These are phyloP conservation scores for Drosophila melanica DNA, from an alignment of 1,140 invertebrate genomes.

Conservation along the genomic window DNA sequence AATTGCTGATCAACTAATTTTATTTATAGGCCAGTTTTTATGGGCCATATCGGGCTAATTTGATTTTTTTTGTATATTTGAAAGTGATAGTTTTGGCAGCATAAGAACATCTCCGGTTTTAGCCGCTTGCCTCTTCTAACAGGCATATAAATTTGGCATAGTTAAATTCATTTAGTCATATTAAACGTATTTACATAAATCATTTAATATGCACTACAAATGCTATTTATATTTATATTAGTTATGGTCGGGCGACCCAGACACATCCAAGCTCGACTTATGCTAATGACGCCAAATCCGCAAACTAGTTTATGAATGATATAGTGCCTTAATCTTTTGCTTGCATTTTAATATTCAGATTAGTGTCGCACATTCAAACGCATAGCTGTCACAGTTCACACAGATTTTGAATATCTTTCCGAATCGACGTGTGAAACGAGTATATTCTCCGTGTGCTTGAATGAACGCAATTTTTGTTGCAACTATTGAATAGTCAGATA, in stretches of 20 bases:
- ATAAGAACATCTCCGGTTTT: not conserved
- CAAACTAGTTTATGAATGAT: slow-evolving; percentile 44
- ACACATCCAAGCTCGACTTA: slow-evolving; percentile 18
- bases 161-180: not conserved
- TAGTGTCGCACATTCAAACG: slow-evolving; percentile 32
- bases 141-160: not conserved
- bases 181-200: slow-evolving; percentile 4
- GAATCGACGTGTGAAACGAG: not conserved
- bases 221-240: slow-evolving; percentile 8
- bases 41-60: not conserved
- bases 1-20: not conserved
- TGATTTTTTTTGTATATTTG: not conserved
- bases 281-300: slow-evolving; percentile 28
- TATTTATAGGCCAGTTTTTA: slow-evolving; percentile 9
- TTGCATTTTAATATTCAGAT: slow-evolving; percentile 36
- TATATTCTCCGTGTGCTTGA: too few species aligned
- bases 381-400: slow-evolving; percentile 31
- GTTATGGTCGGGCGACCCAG: slow-evolving; percentile 4
- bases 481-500: too few species aligned
- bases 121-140: not conserved
- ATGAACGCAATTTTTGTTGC: too few species aligned
- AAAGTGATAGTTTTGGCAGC: not conserved
- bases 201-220: slow-evolving; percentile 17
- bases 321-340: slow-evolving; percentile 19
- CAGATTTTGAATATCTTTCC: slow-evolving; percentile 10